Evolutionary conservation across 1,140 invertebrate genomes (phyloP).

Genomic region (Cyclargus thomasi): DNA sequence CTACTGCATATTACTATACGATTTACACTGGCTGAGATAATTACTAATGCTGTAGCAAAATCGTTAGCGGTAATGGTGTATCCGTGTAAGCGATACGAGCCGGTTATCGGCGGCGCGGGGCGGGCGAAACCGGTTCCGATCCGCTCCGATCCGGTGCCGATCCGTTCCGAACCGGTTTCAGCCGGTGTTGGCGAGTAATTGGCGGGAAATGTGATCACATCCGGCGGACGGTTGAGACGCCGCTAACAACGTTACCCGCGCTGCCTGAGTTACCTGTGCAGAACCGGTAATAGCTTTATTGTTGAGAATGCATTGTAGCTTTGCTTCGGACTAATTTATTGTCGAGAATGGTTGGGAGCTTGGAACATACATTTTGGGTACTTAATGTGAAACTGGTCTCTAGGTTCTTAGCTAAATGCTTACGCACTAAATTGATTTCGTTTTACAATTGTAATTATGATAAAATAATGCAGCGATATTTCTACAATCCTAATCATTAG

Average conservation of each 20-base stretch:
- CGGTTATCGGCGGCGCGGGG: not conserved
- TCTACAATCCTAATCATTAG: too few species aligned
- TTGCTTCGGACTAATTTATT: too few species aligned
- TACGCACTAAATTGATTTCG: too few species aligned
- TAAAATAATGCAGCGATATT: too few species aligned
- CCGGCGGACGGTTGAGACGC: not conserved
- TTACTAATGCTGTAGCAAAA: not conserved
- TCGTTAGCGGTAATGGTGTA: not conserved
- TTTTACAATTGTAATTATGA: too few species aligned
- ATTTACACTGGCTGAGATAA: not conserved
- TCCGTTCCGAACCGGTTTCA: not conserved
- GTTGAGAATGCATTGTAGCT: not conserved
- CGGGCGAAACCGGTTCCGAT: not conserved
- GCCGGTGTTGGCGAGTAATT: constrained; percentile 37
- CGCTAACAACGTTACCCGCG: not conserved
- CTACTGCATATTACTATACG: not conserved
- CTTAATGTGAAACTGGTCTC: too few species aligned
- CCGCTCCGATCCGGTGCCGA: not conserved
- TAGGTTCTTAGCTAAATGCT: too few species aligned
- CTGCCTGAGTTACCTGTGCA: not conserved
- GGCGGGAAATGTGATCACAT: constrained; percentile 35
- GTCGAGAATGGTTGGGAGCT: too few species aligned
- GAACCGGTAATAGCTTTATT: not conserved
- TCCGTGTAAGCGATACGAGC: not conserved
- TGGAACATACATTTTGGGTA: too few species aligned